These are phyloP conservation scores for Plagodis dolabraria DNA, from an alignment of 2,888 invertebrate species.

Conservation along the genomic window DNA sequence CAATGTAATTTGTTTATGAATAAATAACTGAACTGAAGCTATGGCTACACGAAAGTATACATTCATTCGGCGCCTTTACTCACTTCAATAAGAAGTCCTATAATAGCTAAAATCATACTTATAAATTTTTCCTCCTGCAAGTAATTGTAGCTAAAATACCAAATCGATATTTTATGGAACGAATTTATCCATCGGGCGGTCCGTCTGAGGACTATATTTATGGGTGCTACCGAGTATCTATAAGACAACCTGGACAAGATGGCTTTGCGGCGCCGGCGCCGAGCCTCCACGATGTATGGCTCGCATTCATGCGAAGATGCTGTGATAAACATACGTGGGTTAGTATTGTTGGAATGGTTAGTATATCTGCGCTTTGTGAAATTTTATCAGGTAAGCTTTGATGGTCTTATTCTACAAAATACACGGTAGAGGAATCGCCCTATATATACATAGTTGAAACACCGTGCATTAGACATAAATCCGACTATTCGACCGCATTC, in stretches of 20 bases:
- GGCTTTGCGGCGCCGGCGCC: slow-evolving; percentile 33
- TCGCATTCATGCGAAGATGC: slow-evolving; percentile 11
- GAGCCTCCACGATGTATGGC: slow-evolving; percentile 17
- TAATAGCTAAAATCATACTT: neutral
- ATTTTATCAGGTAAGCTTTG: too few relatives aligned
- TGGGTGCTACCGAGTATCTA: slow-evolving; percentile 29
- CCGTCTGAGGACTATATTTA: slow-evolving; percentile 33
- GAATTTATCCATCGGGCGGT: slow-evolving; percentile 38
- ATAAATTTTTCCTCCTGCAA: slow-evolving; percentile 17
- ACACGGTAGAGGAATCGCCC: too few relatives aligned
- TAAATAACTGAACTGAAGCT: too few relatives aligned
- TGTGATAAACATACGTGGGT: slow-evolving; percentile 4
- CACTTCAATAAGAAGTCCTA: neutral
- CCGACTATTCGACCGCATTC: too few relatives aligned
- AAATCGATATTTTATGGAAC: slow-evolving; percentile 33
- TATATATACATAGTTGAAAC: too few relatives aligned
- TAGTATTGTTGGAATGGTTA: neutral
- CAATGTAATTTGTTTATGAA: too few relatives aligned
- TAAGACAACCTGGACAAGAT: slow-evolving; percentile 10
- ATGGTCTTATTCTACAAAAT: too few relatives aligned
- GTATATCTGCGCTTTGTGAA: neutral
- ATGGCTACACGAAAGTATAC: too few relatives aligned
- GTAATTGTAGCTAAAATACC: slow-evolving; percentile 27
- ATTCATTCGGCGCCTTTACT: slow-evolving; percentile 6
- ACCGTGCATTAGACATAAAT: too few relatives aligned